These are phyloP conservation scores for Melanostoma scalare DNA, from an alignment of 2,888 invertebrate species.

Conservation along the genomic window DNA sequence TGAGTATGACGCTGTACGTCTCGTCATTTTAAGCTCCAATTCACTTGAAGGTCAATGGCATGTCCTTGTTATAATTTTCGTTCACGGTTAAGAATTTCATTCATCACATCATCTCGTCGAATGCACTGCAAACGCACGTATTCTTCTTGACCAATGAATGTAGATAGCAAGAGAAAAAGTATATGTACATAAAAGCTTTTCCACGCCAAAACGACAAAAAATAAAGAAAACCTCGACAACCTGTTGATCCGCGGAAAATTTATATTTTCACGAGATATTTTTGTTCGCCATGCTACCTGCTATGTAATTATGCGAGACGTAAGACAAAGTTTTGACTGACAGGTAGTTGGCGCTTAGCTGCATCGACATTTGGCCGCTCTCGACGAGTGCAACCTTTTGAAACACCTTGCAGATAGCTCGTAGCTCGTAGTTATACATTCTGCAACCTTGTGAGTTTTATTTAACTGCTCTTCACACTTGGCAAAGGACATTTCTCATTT, in stretches of 20 bases:
- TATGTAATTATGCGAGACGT: not conserved
- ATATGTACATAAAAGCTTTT: not conserved
- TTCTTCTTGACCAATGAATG: not conserved
- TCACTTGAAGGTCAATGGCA: conserved; percentile 35
- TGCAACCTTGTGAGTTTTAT: conserved; percentile 4
- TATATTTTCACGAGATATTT: too few relatives aligned
- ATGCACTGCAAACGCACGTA: conserved; percentile 21
- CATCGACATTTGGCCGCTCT: not conserved
- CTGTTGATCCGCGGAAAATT: not conserved
- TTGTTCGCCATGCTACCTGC: too few relatives aligned
- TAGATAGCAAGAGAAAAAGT: not conserved
- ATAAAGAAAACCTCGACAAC: not conserved
- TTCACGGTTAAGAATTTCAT: conserved; percentile 38
- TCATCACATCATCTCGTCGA: conserved; percentile 41
- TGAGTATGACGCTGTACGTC: too few relatives aligned
- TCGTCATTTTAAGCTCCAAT: not conserved
- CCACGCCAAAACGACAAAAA: not conserved
- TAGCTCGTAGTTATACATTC: not conserved
- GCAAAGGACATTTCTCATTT: conserved; percentile 11
- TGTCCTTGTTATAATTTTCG: not conserved
- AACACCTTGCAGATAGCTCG: not conserved
- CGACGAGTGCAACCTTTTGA: not conserved
- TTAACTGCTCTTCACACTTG: conserved; percentile 6
- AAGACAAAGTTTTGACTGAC: conserved; percentile 5
- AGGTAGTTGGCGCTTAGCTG: conserved; percentile 8